phyloP scores from a whole-genome alignment of 2,888 invertebrate genomes.

The Apamea sordens region DNA sequence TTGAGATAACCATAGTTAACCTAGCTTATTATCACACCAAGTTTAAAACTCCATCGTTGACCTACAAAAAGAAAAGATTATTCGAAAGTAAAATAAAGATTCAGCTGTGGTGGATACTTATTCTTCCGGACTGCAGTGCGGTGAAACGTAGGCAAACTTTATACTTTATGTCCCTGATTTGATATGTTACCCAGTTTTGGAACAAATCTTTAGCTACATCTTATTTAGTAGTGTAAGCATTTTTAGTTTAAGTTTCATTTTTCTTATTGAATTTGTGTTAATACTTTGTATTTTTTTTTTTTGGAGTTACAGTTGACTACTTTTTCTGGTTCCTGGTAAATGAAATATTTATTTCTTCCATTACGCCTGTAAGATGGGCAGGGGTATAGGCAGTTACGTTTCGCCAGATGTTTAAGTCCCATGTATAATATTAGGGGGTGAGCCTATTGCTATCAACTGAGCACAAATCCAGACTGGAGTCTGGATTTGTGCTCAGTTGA shows the following conservation, averaged over 20 bases:
- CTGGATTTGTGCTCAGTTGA: no score
- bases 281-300: background rate
- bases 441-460: no score
- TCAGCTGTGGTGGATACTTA: conserved; percentile 54
- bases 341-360: background rate
- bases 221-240: conserved; percentile 20
- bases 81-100: conserved; percentile 53
- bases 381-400: background rate
- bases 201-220: conserved; percentile 49
- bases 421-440: no score
- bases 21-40: background rate
- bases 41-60: conserved; percentile 2
- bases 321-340: background rate
- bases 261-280: background rate
- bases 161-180: conserved; percentile 60
- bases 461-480: no score
- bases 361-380: background rate
- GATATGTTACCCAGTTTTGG: conserved; percentile 47
- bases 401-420: background rate
- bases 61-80: conserved; percentile 27
- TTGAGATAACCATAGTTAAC: background rate
- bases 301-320: background rate
- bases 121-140: conserved; percentile 66
- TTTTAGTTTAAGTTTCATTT: background rate
- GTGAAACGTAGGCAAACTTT: conserved; percentile 67